phyloP scores from a whole-genome alignment of 2,888 invertebrate species.

The Tetranychus truncatus region DNA sequence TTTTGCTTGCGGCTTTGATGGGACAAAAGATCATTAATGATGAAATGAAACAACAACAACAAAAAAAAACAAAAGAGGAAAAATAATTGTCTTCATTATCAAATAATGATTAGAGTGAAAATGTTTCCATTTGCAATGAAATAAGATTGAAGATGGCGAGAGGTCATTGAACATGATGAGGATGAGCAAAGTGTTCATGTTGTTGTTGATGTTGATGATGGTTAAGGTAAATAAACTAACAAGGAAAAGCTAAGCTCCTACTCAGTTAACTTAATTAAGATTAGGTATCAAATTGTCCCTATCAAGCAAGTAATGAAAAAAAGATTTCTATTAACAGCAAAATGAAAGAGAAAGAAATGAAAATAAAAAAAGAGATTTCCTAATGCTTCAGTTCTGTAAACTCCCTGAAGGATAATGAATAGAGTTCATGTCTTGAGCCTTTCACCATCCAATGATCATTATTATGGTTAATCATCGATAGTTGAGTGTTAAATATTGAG shows the following conservation, averaged over 20 bases:
- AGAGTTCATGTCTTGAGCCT: no score
- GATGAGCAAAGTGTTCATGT: neutral
- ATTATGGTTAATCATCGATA: no score
- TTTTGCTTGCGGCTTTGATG: no score
- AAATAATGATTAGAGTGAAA: neutral
- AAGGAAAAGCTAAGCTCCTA: neutral
- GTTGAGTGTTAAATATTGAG: no score
- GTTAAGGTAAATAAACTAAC: neutral
- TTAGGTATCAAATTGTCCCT: neutral
- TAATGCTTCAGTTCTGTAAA: neutral
- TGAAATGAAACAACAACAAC: no score
- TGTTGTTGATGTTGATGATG: neutral
- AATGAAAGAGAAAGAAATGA: neutral
- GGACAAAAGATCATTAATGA: no score
- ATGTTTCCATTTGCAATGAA: neutral
- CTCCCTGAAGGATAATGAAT: no score
- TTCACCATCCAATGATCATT: no score
- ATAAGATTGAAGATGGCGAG: neutral
- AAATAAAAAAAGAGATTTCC: neutral
- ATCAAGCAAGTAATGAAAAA: neutral
- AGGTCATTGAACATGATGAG: neutral
- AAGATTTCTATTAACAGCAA: neutral
- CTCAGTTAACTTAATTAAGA: neutral
- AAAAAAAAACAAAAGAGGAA: no score
- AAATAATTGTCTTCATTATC: neutral